A percentile compares a stretch with the other conserved stretches of the same genome.
phyloP scores from a whole-genome alignment of 2,888 invertebrate species.

The Hirudinaria manillensis region DNA sequence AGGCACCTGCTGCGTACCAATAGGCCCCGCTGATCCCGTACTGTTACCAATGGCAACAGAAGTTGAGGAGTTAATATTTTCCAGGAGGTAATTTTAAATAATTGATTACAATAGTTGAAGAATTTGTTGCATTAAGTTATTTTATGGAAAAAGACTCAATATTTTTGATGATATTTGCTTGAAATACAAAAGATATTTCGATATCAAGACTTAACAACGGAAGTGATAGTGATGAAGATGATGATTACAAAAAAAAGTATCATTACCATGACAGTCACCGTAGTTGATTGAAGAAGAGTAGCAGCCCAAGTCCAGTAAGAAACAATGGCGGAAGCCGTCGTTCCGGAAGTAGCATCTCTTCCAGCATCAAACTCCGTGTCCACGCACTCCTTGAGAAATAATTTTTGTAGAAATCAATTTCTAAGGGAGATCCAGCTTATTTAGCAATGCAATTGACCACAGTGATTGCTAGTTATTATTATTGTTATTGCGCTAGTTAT shows the following conservation, averaged over 20 bases:
- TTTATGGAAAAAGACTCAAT: neutral
- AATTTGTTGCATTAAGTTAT: neutral
- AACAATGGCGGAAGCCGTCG: constrained; percentile 54
- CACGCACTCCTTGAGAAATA: constrained; percentile 42
- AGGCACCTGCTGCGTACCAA: constrained; percentile 53
- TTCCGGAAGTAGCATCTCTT: constrained; percentile 52
- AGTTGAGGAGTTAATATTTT: neutral
- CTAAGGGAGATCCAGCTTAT: neutral
- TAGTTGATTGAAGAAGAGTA: constrained; percentile 52
- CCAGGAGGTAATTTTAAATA: no score
- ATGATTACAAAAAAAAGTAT: neutral
- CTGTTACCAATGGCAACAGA: constrained; percentile 40
- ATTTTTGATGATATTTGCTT: no score
- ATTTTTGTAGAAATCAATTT: neutral
- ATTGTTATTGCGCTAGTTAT: no score
- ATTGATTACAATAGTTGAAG: no score
- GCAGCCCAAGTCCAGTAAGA: constrained; percentile 56
- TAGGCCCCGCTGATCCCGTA: constrained; percentile 53
- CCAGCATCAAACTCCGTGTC: constrained; percentile 55
- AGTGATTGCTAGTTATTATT: no score
- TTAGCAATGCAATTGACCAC: no score
- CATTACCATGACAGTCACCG: constrained; percentile 51
- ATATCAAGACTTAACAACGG: no score
- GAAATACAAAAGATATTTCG: no score
- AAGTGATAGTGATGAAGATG: no score